phyloP scores from a whole-genome alignment of 30 jellyfish, hydroid and myxozoan genomes.

The Hydractinia echinata region DNA sequence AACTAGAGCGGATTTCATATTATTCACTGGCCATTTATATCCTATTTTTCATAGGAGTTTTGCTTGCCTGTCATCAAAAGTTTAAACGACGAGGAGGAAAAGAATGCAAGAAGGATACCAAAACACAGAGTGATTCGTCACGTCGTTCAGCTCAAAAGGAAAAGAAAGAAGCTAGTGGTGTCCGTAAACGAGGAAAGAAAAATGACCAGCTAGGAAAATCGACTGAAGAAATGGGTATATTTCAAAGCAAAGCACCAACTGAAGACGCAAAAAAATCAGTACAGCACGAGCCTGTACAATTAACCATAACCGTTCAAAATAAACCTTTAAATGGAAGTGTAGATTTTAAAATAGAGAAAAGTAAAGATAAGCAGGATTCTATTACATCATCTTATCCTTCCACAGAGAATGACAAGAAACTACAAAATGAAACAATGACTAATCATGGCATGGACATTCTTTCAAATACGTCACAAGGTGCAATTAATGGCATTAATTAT shows the following conservation, averaged over 20 bases:
- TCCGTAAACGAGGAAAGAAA: conserved; percentile 1
- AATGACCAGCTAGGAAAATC: not conserved
- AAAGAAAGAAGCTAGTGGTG: not conserved
- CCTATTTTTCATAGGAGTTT: conserved; percentile 17
- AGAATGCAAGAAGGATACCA: not conserved
- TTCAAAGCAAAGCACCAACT: not conserved
- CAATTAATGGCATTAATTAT: too few relatives aligned
- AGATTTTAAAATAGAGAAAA: too few relatives aligned
- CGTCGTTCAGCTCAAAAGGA: not conserved
- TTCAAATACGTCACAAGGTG: too few relatives aligned
- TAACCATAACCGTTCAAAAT: too few relatives aligned
- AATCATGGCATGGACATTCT: too few relatives aligned
- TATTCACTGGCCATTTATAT: not conserved
- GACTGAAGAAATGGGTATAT: not conserved
- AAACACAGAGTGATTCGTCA: not conserved
- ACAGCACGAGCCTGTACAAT: too few relatives aligned
- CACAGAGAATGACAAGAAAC: too few relatives aligned
- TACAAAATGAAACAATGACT: too few relatives aligned
- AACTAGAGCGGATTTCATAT: not conserved
- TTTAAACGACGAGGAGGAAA: conserved; percentile 21
- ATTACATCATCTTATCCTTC: too few relatives aligned
- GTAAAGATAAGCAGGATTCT: too few relatives aligned
- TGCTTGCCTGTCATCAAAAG: conserved; percentile 17
- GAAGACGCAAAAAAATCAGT: too few relatives aligned
- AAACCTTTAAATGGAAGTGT: too few relatives aligned